Percentiles rank a stretch among this genome's conserved stretches.
phyloP scores from a whole-genome alignment of 2,113 vertebrate genomes.

The Halcyon malimbica region DNA sequence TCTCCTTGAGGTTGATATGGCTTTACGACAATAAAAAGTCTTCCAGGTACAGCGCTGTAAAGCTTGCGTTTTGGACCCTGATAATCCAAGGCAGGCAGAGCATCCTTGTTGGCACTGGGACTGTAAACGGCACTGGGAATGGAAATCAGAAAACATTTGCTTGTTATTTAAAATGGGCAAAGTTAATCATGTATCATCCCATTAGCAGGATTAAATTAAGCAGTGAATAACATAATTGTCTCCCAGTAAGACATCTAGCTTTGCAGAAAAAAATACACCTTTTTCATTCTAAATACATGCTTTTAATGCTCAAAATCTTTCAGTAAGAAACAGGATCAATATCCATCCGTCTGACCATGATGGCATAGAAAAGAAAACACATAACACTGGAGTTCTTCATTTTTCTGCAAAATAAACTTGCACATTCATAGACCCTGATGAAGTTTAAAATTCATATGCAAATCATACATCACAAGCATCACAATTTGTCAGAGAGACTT shows the following conservation, averaged over 20 bases:
- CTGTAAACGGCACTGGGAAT: conserved; percentile 70
- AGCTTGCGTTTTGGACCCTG: conserved; percentile 88
- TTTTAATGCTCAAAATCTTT: not conserved
- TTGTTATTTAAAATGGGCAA: not conserved
- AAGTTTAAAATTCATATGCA: not conserved
- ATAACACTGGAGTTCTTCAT: not conserved
- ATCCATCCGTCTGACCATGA: not conserved
- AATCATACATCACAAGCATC: not conserved
- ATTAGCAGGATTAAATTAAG: not conserved
- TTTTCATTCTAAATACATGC: not conserved
- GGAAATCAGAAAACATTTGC: not conserved
- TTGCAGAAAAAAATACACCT: not conserved
- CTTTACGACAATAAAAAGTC: conserved; percentile 90
- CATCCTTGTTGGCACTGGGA: conserved; percentile 78
- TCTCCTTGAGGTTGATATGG: conserved; percentile 90
- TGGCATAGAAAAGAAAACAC: not conserved
- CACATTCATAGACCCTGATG: not conserved
- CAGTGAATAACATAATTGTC: not conserved
- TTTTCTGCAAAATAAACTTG: not conserved
- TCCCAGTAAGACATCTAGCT: not conserved
- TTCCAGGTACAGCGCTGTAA: conserved; percentile 93
- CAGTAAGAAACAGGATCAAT: not conserved
- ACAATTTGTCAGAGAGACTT: not conserved
- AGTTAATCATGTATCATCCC: not conserved
- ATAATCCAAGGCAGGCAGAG: conserved; percentile 73